phyloP scores from a whole-genome alignment of 35 echinoderm and acorn worm genomes.

The Ophioderma brevispina region DNA sequence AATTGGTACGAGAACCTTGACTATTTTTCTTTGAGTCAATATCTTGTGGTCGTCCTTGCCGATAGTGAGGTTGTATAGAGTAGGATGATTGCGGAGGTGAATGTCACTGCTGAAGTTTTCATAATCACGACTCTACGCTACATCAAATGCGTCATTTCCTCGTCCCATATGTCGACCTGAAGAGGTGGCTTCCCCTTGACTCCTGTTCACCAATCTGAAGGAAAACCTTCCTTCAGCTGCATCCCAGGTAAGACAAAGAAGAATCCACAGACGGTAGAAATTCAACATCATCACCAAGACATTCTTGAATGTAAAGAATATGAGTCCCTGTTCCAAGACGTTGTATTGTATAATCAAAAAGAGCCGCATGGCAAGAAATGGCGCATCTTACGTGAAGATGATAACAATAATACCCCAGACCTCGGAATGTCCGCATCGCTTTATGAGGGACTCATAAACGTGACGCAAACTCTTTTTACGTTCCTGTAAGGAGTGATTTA shows the following conservation, averaged over 20 bases:
- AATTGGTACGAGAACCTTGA: too few relatives aligned
- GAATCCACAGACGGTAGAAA: constrained; percentile 37
- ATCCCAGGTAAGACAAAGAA: background rate
- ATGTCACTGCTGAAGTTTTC: too few relatives aligned
- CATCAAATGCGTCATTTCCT: too few relatives aligned
- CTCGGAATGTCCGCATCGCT: background rate
- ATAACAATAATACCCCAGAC: constrained; percentile 32
- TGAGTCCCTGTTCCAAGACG: constrained; percentile 56
- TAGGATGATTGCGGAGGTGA: too few relatives aligned
- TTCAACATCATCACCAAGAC: constrained; percentile 57
- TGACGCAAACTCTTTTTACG: background rate
- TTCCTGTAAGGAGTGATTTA: background rate
- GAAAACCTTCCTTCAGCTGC: background rate
- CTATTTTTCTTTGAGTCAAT: too few relatives aligned
- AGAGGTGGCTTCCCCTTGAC: too few relatives aligned
- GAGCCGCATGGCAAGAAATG: constrained; percentile 43
- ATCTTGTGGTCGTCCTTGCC: too few relatives aligned
- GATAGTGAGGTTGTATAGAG: too few relatives aligned
- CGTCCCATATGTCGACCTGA: too few relatives aligned
- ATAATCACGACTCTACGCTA: too few relatives aligned
- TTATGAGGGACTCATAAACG: background rate
- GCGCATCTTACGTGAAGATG: constrained; percentile 47
- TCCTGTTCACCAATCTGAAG: background rate
- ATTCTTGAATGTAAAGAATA: constrained; percentile 81
- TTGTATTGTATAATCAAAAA: constrained; percentile 26